Conservation (phyloP, 2,113 vertebrate species). For the Heloderma charlesbogerti region DNA sequence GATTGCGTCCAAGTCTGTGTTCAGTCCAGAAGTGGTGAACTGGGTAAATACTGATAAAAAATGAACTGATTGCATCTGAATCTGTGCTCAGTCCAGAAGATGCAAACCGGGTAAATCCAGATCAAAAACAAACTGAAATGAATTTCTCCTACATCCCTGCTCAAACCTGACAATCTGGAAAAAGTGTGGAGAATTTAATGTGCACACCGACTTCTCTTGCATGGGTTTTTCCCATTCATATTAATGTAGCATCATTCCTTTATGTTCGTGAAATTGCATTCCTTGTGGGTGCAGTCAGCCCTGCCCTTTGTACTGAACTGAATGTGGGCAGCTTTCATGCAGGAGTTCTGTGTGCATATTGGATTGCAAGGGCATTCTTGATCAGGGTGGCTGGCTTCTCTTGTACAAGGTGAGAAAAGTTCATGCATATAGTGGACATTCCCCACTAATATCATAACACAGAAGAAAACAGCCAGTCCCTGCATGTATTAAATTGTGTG, state of each 20-base stretch:
- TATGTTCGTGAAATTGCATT: neutral
- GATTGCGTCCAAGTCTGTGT: no score
- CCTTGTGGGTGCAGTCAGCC: neutral
- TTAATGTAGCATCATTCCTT: neutral
- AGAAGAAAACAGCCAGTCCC: neutral
- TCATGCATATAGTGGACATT: neutral
- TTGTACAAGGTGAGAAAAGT: neutral
- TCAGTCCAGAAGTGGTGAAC: no score
- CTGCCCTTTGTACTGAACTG: neutral
- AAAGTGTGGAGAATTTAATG: neutral
- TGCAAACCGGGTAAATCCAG: no score
- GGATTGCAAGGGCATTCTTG: neutral
- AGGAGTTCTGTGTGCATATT: neutral
- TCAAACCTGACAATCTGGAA: neutral
- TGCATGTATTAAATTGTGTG: neutral
- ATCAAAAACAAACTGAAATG: no score
- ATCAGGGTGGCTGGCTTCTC: neutral
- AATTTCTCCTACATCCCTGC: neutral
- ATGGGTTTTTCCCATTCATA: neutral
- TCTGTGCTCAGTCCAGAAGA: no score
- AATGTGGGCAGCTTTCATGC: neutral
- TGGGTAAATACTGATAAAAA: no score
- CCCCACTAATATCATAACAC: neutral
- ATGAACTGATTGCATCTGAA: no score
- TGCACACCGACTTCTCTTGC: neutral